Evolutionary conservation across 2,113 vertebrate genomes (phyloP), one percentile per base, ranked within the genome.

Genomic region (Tetrax tetrax): DNA sequence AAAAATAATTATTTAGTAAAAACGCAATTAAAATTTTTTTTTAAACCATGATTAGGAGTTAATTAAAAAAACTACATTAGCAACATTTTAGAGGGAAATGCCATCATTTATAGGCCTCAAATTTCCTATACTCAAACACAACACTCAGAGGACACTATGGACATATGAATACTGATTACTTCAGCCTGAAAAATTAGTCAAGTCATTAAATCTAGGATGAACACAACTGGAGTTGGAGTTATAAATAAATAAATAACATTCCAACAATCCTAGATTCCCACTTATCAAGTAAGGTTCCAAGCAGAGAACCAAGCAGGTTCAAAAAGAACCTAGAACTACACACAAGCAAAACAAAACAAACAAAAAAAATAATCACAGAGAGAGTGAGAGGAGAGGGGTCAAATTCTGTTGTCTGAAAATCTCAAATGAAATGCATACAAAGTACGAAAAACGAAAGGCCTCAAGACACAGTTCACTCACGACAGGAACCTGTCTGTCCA

Each of bases 341-440:
- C 23, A 51, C 8, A 64, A 85, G 6, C 12, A 74, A 68, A 92
- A 31, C 14, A 28, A 83, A 50, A 47, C 20, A 35, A 68, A 61
- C 43, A 31, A 11, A 2, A 2, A n/a, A n/a, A n/a, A n/a, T n/a
- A n/a, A 23, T 1, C 4, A 14, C 3, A 8, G 3, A 38, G 12
- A 64, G 14, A 54, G 24, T 43, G 41, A 24, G 10, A 35, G 18
- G 31, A 4, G 28, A 21, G 5, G 12, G 35, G 9, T 51, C 35
- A 71, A 76, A 35, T 14, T 53, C 31, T 56, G 4, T 21, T 45
- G 35, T 38, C 14, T 66, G 23, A 41, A 70, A 70, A 14, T 27
- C 50, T 70, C 45, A 85, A 61, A 66, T 17, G 11, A 89, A 77
- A 56, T 13, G 14, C 25, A 41, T 28, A 37, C 1, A 14, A 57